phyloP scores from a whole-genome alignment of 2,888 invertebrate genomes.

The Heliconius erato region DNA sequence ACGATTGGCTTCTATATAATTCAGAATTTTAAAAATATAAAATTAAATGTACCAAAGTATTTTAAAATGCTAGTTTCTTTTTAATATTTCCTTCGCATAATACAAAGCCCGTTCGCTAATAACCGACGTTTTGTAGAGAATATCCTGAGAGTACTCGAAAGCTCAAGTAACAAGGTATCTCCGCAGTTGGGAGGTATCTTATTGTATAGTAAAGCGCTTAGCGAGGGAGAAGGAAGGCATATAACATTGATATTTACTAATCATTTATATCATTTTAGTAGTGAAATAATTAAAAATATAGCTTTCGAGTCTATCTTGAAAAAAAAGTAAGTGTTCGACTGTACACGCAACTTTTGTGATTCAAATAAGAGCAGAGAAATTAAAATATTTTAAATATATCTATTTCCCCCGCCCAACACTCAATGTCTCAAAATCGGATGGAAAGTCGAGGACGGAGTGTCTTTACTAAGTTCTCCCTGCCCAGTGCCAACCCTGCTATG shows the following conservation, averaged over 20 bases:
- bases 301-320: background rate
- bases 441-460: background rate
- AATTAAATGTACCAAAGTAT: background rate
- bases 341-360: background rate
- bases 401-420: no score
- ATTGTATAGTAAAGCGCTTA: conserved; percentile 4
- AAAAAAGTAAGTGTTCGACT: background rate
- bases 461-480: background rate
- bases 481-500: background rate
- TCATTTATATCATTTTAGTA: background rate
- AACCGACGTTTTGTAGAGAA: background rate
- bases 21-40: background rate
- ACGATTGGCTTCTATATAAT: background rate
- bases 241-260: background rate
- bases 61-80: background rate
- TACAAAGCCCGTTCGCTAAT: background rate
- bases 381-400: no score
- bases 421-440: no score
- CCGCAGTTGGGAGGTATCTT: background rate
- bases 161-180: conserved; percentile 10
- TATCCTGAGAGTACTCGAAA: conserved; percentile 8
- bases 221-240: background rate
- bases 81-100: background rate
- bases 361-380: no score
- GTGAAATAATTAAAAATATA: no score